Evolutionary conservation across 2,888 invertebrate genomes (phyloP).

Genomic region (Mesorhabditis sp.): DNA sequence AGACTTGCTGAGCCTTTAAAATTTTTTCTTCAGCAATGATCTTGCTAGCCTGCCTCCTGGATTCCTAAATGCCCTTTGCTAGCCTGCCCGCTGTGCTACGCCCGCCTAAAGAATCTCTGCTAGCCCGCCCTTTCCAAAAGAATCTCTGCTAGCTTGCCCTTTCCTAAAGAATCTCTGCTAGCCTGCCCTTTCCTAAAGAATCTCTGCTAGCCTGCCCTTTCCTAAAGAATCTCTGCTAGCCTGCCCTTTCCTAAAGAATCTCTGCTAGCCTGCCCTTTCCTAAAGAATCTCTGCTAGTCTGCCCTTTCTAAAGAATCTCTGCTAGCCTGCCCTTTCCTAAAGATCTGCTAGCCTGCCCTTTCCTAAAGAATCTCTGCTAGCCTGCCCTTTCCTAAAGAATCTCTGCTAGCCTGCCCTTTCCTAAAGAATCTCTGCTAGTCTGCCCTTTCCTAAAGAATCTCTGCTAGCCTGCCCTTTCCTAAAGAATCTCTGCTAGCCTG

Average conservation of each 20-base stretch:
- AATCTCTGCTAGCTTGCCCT: background rate
- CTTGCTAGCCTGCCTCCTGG: background rate
- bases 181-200: background rate
- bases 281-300: background rate
- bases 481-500: background rate
- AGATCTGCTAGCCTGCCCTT: background rate
- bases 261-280: background rate
- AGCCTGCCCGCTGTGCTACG: background rate
- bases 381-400: background rate
- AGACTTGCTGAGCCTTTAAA: background rate
- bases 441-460: background rate
- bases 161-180: background rate
- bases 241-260: background rate
- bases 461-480: background rate
- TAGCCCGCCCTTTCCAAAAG: background rate
- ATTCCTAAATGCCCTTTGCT: background rate
- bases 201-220: background rate
- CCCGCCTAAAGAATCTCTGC: background rate
- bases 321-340: background rate
- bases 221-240: no score
- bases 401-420: background rate
- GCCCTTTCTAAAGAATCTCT: background rate
- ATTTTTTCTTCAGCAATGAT: background rate
- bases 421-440: no score
- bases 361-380: background rate